Percentiles rank a stretch among this genome's conserved stretches.
These are phyloP conservation scores for Gambelia wislizenii DNA, from an alignment of 2,797 vertebrate genomes.

Conservation along the genomic window DNA sequence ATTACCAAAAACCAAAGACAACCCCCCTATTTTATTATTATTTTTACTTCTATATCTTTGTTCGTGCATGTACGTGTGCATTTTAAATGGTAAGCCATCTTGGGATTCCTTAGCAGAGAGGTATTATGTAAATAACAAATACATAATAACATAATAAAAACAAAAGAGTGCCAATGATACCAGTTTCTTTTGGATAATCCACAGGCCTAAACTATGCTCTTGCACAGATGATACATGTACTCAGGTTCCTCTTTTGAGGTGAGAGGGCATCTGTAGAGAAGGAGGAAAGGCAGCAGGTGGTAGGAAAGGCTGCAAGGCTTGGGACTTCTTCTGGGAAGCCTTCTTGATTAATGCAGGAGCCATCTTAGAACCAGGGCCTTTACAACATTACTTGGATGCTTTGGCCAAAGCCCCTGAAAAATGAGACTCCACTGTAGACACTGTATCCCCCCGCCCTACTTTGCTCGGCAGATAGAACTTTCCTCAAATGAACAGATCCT, in stretches of 20 bases:
- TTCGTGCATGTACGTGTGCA: neutral
- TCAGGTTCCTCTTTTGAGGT: neutral
- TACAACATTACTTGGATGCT: neutral
- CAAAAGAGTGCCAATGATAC: neutral
- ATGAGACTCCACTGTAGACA: neutral
- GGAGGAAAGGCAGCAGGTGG: neutral
- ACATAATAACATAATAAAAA: neutral
- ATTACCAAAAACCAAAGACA: neutral
- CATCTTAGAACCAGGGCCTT: slow-evolving; percentile 7
- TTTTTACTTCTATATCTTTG: neutral
- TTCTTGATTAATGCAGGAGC: slow-evolving; percentile 12
- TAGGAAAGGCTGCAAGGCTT: neutral
- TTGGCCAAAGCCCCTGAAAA: slow-evolving; percentile 7
- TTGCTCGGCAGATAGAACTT: slow-evolving; percentile 27
- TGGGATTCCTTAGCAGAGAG: neutral
- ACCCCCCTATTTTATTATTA: neutral
- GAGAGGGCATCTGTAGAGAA: neutral
- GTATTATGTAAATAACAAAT: neutral
- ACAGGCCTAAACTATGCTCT: neutral
- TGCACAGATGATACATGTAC: neutral
- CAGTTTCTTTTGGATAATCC: neutral
- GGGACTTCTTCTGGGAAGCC: neutral
- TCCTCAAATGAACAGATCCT: slow-evolving; percentile 28
- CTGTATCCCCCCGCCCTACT: neutral
- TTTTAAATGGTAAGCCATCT: neutral